Conservation (phyloP, 2,888 invertebrate species). For the Drosophila merina region DNA sequence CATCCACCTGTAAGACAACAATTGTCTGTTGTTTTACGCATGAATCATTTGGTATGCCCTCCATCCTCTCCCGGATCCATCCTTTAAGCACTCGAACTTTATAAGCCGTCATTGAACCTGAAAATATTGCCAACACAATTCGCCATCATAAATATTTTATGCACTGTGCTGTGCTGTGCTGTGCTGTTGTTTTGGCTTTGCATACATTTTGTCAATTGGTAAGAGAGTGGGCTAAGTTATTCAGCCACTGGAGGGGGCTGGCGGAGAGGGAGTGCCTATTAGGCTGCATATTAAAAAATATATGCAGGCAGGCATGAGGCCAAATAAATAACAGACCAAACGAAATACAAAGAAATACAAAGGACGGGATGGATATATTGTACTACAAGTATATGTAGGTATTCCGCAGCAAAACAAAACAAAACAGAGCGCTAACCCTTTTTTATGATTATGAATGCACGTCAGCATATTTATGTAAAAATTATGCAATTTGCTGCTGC, state of each 20-base stretch:
- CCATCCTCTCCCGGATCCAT: background rate
- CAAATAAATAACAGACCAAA: conserved; percentile 73
- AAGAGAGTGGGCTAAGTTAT: conserved; percentile 11
- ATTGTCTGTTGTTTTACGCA: conserved; percentile 47
- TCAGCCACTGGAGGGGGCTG: conserved; percentile 17
- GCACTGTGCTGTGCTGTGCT: conserved; percentile 52
- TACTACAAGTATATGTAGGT: background rate
- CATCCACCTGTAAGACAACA: conserved; percentile 49
- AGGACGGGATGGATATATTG: conserved; percentile 26
- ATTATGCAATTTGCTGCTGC: conserved; percentile 80
- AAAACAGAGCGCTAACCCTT: conserved; percentile 69
- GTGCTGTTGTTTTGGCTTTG: conserved; percentile 59
- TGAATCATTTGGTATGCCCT: conserved; percentile 47
- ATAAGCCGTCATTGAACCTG: conserved; percentile 69
- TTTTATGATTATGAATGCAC: conserved; percentile 77
- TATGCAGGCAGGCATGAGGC: conserved; percentile 57
- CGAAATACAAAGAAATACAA: conserved; percentile 33
- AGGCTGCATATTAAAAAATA: conserved; percentile 76
- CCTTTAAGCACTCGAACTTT: conserved; percentile 38
- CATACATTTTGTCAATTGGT: conserved; percentile 73
- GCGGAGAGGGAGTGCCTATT: conserved; percentile 67
- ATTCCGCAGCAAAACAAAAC: conserved; percentile 3
- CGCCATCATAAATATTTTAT: conserved; percentile 78
- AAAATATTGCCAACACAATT: conserved; percentile 73
- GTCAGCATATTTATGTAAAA: conserved; percentile 80